Conservation (phyloP, 2,797 vertebrate species). For the Myotis pilosus region DNA sequence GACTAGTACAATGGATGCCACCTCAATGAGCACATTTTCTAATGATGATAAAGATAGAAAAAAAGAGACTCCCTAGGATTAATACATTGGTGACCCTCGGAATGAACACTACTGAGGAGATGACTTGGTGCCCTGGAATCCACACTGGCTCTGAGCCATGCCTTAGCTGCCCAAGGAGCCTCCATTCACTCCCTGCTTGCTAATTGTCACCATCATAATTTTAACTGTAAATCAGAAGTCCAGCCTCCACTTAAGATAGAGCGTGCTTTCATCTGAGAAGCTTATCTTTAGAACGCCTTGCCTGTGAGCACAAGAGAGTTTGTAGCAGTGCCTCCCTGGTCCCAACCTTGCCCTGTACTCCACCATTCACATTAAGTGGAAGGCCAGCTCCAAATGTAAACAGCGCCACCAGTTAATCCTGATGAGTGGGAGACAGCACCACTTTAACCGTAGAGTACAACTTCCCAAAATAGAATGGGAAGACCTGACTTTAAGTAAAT, state of each 20-base stretch:
- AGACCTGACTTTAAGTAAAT: background rate
- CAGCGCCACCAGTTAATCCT: background rate
- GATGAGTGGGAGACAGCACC: background rate
- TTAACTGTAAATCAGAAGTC: background rate
- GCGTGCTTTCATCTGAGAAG: background rate
- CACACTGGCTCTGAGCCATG: background rate
- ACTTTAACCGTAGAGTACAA: background rate
- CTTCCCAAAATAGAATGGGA: background rate
- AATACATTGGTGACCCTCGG: background rate
- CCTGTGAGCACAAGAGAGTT: background rate
- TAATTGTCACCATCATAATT: background rate
- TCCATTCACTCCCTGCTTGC: background rate
- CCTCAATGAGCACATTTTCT: background rate
- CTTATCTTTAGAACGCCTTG: background rate
- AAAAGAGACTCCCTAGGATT: background rate
- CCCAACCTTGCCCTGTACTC: background rate
- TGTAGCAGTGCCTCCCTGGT: background rate
- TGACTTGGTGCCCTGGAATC: background rate
- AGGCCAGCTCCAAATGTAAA: background rate
- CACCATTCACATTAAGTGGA: accelerated
- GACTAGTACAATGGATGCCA: background rate
- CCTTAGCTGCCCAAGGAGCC: background rate
- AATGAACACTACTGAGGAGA: background rate
- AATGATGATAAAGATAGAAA: background rate
- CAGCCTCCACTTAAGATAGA: background rate